Conservation (phyloP, 2,888 invertebrate species). For the Hirtodrosophila histrioides region DNA sequence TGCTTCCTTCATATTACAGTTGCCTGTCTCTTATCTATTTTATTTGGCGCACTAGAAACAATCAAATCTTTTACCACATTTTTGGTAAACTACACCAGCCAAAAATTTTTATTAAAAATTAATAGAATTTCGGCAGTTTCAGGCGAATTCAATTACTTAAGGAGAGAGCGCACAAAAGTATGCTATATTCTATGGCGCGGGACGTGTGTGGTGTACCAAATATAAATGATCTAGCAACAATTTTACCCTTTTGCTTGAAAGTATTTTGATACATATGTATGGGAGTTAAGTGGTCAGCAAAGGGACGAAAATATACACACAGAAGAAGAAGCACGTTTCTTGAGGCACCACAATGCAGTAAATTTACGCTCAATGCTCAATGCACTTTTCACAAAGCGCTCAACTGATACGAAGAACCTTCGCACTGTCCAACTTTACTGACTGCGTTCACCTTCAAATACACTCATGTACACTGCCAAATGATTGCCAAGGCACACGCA, state of each 20-base stretch:
- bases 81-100: constrained; percentile 5
- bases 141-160: constrained; percentile 34
- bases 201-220: constrained; percentile 5
- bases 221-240: too few species aligned
- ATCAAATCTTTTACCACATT: neutral
- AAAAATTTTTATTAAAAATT: constrained; percentile 34
- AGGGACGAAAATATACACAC: too few species aligned
- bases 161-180: constrained; percentile 24
- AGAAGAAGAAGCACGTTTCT: too few species aligned
- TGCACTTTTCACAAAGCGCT: neutral
- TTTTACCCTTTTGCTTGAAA: too few species aligned
- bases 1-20: too few species aligned
- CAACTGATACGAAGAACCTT: constrained; percentile 12
- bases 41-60: neutral
- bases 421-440: constrained; percentile 1
- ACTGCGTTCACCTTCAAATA: too few species aligned
- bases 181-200: constrained; percentile 5
- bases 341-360: too few species aligned
- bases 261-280: too few species aligned
- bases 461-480: neutral
- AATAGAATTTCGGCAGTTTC: constrained; percentile 24
- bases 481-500: neutral
- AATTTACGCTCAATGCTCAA: constrained; percentile 22
- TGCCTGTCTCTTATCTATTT: neutral
- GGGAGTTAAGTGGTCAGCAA: too few species aligned